These are phyloP conservation scores for Theropithecus gelada DNA, from an alignment of 2,113 vertebrate genomes.

Conservation along the genomic window DNA sequence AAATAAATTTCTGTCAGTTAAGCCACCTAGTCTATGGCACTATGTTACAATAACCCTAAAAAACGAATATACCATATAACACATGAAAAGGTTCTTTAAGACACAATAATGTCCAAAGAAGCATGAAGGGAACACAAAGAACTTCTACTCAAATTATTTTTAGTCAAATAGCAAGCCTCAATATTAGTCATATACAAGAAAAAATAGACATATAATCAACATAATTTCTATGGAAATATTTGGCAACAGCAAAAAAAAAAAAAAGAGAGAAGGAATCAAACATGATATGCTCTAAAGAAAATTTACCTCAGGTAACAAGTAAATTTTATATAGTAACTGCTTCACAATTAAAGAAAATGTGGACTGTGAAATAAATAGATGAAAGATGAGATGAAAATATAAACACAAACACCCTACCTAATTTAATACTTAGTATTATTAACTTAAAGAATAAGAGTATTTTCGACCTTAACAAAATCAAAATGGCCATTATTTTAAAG, in stretches of 20 bases:
- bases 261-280: too few relatives aligned
- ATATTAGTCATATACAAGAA: not conserved
- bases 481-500: too few relatives aligned
- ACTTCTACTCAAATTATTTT: not conserved
- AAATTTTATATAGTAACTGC: not conserved
- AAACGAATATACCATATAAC: not conserved
- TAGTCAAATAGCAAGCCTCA: not conserved
- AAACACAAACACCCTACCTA: not conserved
- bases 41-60: too few relatives aligned
- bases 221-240: not conserved
- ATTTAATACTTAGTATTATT: too few relatives aligned
- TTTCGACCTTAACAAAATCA: too few relatives aligned
- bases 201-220: not conserved
- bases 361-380: not conserved
- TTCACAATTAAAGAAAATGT: not conserved
- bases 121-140: not conserved
- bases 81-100: not conserved
- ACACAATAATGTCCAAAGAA: not conserved
- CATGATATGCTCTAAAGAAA: not conserved
- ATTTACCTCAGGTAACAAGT: not conserved
- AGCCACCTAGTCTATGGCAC: too few relatives aligned
- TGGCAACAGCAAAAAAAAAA: not conserved
- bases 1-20: too few relatives aligned
- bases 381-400: not conserved
- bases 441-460: not conserved